A percentile compares a stretch with the other conserved stretches of the same genome.
phyloP scores from a whole-genome alignment of 1,140 invertebrate genomes.

The Temnothorax longispinosus region DNA sequence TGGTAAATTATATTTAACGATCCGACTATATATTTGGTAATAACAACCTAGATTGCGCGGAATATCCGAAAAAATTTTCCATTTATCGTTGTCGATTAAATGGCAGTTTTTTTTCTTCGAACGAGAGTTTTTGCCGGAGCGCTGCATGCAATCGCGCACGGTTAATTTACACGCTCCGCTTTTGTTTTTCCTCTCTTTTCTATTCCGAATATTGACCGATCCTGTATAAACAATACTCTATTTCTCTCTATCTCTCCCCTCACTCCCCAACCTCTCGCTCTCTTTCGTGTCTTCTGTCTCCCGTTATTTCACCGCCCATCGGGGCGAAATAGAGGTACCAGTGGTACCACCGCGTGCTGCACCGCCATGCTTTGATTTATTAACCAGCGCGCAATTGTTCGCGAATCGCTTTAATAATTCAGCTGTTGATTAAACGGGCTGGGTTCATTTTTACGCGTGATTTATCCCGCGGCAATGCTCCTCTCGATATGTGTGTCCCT shows the following conservation, averaged over 20 bases:
- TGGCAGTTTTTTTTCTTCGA: slow-evolving; percentile 32
- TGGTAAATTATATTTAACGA: slow-evolving; percentile 35
- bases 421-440: slow-evolving; percentile 83
- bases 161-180: slow-evolving; percentile 63
- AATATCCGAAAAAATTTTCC: slow-evolving; percentile 58
- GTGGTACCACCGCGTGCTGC: slow-evolving; percentile 53
- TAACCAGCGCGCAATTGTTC: slow-evolving; percentile 81
- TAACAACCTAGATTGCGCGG: slow-evolving; percentile 22
- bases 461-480: slow-evolving; percentile 75
- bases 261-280: not conserved
- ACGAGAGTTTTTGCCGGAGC: slow-evolving; percentile 28
- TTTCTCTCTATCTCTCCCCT: slow-evolving; percentile 27
- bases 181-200: slow-evolving; percentile 57
- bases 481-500: slow-evolving; percentile 41
- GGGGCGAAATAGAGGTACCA: slow-evolving; percentile 66
- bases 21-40: slow-evolving; percentile 3
- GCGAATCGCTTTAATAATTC: slow-evolving; percentile 83
- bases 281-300: slow-evolving; percentile 7
- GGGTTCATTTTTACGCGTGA: slow-evolving; percentile 82
- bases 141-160: slow-evolving; percentile 51
- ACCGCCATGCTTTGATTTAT: slow-evolving; percentile 81
- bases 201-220: slow-evolving; percentile 53
- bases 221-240: slow-evolving; percentile 64
- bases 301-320: slow-evolving; percentile 60
- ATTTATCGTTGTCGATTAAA: slow-evolving; percentile 54